Conservation (phyloP, 2,797 vertebrate genomes). For the Alosa sapidissima region DNA sequence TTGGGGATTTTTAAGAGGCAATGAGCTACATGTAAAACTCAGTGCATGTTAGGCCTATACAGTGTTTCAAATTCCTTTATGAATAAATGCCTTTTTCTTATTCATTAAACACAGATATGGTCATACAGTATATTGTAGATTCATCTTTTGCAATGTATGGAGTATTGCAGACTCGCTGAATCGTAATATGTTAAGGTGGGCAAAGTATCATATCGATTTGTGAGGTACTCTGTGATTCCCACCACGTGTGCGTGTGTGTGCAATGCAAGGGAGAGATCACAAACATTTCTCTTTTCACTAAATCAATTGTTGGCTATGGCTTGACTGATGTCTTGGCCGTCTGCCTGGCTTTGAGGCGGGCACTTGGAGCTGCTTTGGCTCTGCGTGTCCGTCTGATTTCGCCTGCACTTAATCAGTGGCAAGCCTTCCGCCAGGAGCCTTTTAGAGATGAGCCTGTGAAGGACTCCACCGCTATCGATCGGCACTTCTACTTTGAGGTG, state of each 20-base stretch:
- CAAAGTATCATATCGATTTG: no score
- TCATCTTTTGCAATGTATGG: no score
- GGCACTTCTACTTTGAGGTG: background rate
- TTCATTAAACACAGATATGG: no score
- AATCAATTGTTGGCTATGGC: conserved; percentile 38
- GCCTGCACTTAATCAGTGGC: conserved; percentile 41
- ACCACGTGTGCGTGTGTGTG: background rate
- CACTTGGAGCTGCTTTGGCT: background rate
- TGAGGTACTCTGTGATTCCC: no score
- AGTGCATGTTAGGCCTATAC: no score
- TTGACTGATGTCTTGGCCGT: conserved; percentile 40
- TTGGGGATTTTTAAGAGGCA: no score
- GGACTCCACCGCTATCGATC: background rate
- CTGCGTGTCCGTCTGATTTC: conserved; percentile 38
- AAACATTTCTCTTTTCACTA: conserved; percentile 28
- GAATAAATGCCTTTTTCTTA: no score
- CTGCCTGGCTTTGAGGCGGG: conserved; percentile 42
- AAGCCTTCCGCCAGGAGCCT: conserved; percentile 28
- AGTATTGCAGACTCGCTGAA: no score
- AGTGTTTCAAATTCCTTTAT: no score
- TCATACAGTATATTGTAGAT: no score
- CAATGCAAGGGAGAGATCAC: background rate
- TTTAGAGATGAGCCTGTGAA: background rate
- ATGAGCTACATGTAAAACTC: no score
- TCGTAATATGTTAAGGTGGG: no score